Evolutionary conservation across 2,888 invertebrate species (phyloP), one percentile per base, ranked within the genome.

Genomic region (Euzetes globulus): DNA sequence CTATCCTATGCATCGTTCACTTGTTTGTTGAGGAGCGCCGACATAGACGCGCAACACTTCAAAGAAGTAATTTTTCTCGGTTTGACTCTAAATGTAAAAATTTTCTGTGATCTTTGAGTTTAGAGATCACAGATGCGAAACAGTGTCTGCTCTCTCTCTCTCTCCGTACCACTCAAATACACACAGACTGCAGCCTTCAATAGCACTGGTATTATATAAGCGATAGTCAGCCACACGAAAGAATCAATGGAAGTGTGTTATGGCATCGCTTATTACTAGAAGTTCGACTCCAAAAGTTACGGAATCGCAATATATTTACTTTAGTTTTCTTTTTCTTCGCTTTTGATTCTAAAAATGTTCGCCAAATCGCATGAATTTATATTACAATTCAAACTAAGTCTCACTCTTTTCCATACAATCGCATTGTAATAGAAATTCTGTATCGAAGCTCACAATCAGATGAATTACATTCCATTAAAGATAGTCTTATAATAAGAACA

Each of bases 101-200:
- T 55, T 55, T 55, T 25, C 7, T 22, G 55, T 55, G 3, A 55
- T 55, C 19, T 29, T 19, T 63, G 15, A 19, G 13, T 27, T 63
- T 63, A 63, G 37, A n/a, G 63, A 63, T 63, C 63, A 63, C 63
- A 63, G 63, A 63, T 63, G 63, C 63, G 63, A 63, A 63, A 33
- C 63, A 33, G 1, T 33, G 63, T 37, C 17, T 37, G 37, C 25
- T 7, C 63, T 6, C 29, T 27, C 15, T n/a, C 6, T 19, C 9
- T 58, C 4, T 33, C 22, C 7, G 27, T 13, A 27, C 25, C 29
- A 5, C 60, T 60, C n/a, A n/a, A n/a, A n/a, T n/a, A n/a, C n/a
- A 60, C 3, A 27, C 41, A 41, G 5, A 11, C 11, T 5, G 41
- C 13, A n/a, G 7, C 41, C 13, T 13, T 41, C 41, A 13, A 41